Base-by-base conservation (phyloP, 2,888 invertebrate species). In the Rhaphigaster nebulosa region DNA sequence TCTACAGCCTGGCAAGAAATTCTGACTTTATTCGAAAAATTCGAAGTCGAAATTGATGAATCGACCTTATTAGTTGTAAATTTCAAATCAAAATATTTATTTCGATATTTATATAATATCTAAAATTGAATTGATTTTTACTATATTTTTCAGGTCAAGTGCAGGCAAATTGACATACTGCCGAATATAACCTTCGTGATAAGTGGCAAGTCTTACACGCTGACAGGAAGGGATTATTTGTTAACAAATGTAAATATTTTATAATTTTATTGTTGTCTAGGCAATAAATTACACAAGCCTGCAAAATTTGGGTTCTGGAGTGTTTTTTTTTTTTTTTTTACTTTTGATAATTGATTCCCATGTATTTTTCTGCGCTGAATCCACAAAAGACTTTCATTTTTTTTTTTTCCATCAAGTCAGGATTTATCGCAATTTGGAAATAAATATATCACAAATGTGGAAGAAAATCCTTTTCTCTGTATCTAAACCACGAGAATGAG, bases 11-110 rank as follows among this genome's bases (percentile, higher is more conserved):
- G 84, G 84, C 20, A 84, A n/a, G 38, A 84, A 13, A 45, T 84
- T 84, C n/a, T 84, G 3, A 1, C 29, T 12, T n/a, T 13, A 0
- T 84, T 98, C 91, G 94, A 95, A 87, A 95, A 95, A 29, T 96
- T 99, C 90, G 99, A 99, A 94, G 94, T 96, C 93, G 95, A 95
- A 90, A 96, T 98, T 92, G 98, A 98, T 65, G 98, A 84, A 3
- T n/a, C 84, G 1, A 38, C 70, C 10, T 76, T 76, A 76, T 23
- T 76, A 76, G 34, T 38, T 76, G 70, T 76, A 76, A 34, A 23
- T 5, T 4, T 23, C 38, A 45, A n/a, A 4, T 41, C 0, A 26
- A 20, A 41, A 41, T 26, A 13, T 45, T 41, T 0, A n/a, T 38
- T 8, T 38, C 10, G 1, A 26, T 5, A 65, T 65, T 20, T 18